A percentile compares a stretch with the other conserved stretches of the same genome.
Conservation (phyloP, 2,113 vertebrate species). For the Ginglymostoma cirratum region DNA sequence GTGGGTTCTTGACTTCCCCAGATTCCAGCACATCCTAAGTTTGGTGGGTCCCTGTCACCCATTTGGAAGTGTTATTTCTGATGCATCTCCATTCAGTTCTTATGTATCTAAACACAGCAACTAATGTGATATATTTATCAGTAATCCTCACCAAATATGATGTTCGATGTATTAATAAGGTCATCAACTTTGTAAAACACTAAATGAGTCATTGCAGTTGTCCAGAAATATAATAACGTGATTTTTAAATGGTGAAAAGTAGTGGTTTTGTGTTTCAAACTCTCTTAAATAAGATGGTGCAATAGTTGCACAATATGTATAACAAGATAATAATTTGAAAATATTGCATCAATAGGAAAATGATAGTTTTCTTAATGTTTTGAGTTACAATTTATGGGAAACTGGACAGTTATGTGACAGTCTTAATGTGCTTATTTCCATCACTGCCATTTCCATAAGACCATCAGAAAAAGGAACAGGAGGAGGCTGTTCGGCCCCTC, state of each 20-base stretch:
- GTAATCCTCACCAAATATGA: neutral
- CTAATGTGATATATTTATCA: neutral
- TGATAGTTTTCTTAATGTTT: neutral
- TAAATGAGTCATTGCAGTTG: neutral
- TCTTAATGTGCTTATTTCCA: neutral
- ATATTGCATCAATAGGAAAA: neutral
- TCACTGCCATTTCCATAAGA: neutral
- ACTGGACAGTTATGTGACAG: neutral
- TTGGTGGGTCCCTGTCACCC: too few species aligned
- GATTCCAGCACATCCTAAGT: too few species aligned
- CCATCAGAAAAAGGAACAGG: too few species aligned
- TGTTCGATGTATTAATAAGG: neutral
- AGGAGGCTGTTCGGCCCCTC: too few species aligned
- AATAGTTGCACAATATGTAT: neutral
- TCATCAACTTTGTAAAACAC: neutral
- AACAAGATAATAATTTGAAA: neutral
- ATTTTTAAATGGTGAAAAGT: neutral
- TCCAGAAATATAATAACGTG: neutral
- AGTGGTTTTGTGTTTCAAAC: neutral
- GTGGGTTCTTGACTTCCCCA: too few species aligned
- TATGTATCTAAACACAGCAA: too few species aligned
- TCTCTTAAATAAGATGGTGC: neutral
- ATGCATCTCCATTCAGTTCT: too few species aligned
- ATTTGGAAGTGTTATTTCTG: too few species aligned
- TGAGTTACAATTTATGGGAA: neutral